Evolutionary conservation across 1,140 invertebrate species (phyloP), one percentile per base, ranked within the genome.

Genomic region (Lepidostoma basale): DNA sequence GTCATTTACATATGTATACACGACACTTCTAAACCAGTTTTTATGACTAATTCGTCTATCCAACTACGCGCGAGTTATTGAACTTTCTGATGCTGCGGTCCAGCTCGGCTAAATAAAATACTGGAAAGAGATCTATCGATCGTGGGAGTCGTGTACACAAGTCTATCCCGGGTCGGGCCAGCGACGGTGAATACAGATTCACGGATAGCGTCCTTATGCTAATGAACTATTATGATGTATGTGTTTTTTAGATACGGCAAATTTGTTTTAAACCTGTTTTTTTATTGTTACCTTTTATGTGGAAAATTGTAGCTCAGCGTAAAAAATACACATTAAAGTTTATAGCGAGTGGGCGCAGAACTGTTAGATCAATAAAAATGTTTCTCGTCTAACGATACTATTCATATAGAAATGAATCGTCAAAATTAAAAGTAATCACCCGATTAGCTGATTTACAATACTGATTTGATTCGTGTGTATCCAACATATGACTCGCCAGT

Each of bases 251-350:
- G 54, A 23, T 59, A 36, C 36, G 22, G 36, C 54, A 20, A 59
- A 59, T 59, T 39, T 59, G 54, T 58, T 36, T 39, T 54, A 54
- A 58, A 22, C 18, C 30, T n/a, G 18, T 59, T 39, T 30, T 56
- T 30, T 54, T 58, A 40, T 36, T 59, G 22, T 59, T 59, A 3
- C 45, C 10, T 59, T 40, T 59, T 59, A 23, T 36, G 22, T 39
- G 40, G 20, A 40, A 45, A 18, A 59, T 59, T 10, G 18, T 59
- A 18, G 12, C 54, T 52, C 30, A 12, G 14, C 49, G 6, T 12
- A 54, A 58, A 58, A 58, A 59, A 59, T 18, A 22, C 18, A 12
- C 33, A 59, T 59, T 14, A 40, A 59, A 59, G n/a, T 59, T 59
- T 59, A 59, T 39, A 14, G 36, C 30, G 22, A 14, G 33, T 40